A percentile compares a stretch with the other conserved stretches of the same genome.
These are phyloP conservation scores for Helicoverpa armigera DNA, from an alignment of 1,140 invertebrate species.

Conservation along the genomic window DNA sequence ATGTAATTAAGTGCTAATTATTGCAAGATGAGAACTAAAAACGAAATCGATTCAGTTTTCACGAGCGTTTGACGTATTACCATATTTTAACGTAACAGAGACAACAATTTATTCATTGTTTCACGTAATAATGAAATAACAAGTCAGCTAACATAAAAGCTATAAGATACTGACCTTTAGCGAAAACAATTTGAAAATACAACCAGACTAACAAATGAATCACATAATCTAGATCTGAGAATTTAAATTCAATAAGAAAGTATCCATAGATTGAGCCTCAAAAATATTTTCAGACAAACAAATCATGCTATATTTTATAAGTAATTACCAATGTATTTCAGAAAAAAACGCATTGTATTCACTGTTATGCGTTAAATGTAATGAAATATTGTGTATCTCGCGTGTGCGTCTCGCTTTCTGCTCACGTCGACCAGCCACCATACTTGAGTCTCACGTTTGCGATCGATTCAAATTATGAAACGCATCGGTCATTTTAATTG, in stretches of 20 bases:
- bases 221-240: too few relatives aligned
- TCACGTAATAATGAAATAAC: slow-evolving; percentile 1
- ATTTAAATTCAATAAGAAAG: too few relatives aligned
- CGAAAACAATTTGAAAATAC: too few relatives aligned
- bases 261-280: too few relatives aligned
- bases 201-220: too few relatives aligned
- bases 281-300: too few relatives aligned
- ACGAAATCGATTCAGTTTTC: slow-evolving; percentile 22
- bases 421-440: slow-evolving; percentile 50
- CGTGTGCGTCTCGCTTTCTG: slow-evolving; percentile 80
- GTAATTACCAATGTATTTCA: slow-evolving; percentile 20
- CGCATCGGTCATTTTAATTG: slow-evolving; percentile 53
- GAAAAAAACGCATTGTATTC: slow-evolving; percentile 18
- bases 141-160: too few relatives aligned
- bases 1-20: slow-evolving; percentile 51
- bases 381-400: slow-evolving; percentile 52
- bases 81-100: not conserved
- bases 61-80: not conserved
- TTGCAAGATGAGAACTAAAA: slow-evolving; percentile 12
- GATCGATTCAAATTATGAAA: slow-evolving; percentile 63
- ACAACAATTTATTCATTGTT: not conserved
- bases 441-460: slow-evolving; percentile 52
- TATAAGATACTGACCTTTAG: too few relatives aligned
- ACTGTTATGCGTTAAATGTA: slow-evolving; percentile 45
- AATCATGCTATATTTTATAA: too few relatives aligned